Evolutionary conservation across 2,888 invertebrate genomes (phyloP).

Genomic region (Ophonus ardosiacus): DNA sequence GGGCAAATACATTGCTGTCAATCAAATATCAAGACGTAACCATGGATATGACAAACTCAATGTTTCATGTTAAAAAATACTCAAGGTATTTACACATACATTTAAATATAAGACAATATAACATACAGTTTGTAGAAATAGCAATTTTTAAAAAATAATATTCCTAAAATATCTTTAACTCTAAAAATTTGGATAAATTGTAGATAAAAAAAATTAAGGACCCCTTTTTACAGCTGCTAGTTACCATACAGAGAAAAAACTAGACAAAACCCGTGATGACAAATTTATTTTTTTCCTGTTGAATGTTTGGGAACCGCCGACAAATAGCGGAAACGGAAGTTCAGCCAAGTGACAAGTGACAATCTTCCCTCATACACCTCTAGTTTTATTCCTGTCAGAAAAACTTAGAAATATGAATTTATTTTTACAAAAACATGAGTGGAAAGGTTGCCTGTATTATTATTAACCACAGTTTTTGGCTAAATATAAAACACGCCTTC

Average conservation of each 20-base stretch:
- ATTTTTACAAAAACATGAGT: slow-evolving; percentile 30
- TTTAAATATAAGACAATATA: no score
- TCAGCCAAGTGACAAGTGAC: background rate
- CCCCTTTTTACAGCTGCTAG: background rate
- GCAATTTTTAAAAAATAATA: no score
- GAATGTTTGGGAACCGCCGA: background rate
- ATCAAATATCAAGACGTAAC: no score
- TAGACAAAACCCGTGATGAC: background rate
- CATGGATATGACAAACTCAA: no score
- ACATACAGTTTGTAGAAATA: no score
- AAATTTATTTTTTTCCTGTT: background rate
- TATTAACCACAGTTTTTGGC: slow-evolving; percentile 41
- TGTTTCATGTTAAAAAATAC: no score
- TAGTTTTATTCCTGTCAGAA: background rate
- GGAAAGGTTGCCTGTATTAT: slow-evolving; percentile 29
- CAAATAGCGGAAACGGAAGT: background rate
- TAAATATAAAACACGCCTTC: slow-evolving; percentile 37
- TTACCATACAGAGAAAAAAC: background rate
- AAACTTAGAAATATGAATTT: background rate
- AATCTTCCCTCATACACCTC: background rate
- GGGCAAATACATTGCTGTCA: no score
- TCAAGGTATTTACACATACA: no score
- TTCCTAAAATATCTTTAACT: no score
- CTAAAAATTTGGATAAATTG: no score
- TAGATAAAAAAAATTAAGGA: no score